These are phyloP conservation scores for Brachionus angularis DNA, from an alignment of 1,140 invertebrate genomes.

Conservation along the genomic window DNA sequence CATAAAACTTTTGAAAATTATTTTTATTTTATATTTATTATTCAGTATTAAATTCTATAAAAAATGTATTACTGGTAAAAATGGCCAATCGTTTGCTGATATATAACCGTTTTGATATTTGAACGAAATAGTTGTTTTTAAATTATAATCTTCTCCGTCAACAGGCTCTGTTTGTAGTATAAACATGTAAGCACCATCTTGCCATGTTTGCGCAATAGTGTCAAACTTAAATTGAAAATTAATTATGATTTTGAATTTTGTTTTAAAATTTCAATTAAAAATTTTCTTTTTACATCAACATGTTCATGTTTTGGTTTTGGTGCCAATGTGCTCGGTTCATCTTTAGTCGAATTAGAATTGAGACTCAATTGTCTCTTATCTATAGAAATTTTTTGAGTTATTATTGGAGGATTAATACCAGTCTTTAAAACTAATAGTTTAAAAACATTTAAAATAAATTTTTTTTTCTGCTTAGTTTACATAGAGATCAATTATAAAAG, in stretches of 20 bases:
- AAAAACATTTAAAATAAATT: neutral
- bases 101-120: constrained; percentile 67
- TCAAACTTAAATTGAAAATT: constrained; percentile 9
- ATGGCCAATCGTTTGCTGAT: constrained; percentile 70
- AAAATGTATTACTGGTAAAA: constrained; percentile 67
- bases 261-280: constrained; percentile 2
- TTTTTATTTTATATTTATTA: neutral
- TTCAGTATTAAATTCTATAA: too few relatives aligned
- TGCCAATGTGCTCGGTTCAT: too few relatives aligned
- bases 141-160: constrained; percentile 5
- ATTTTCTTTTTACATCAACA: constrained; percentile 4
- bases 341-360: neutral
- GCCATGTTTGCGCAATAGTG: constrained; percentile 48
- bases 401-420: constrained; percentile 3
- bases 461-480: neutral
- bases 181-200: constrained; percentile 60
- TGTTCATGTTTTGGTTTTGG: neutral
- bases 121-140: constrained; percentile 56
- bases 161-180: constrained; percentile 51
- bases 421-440: neutral
- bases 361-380: neutral
- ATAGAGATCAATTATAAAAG: constrained; percentile 29
- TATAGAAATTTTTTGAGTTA: neutral
- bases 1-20: constrained; percentile 71
- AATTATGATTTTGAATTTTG: too few relatives aligned